phyloP scores from a whole-genome alignment of 2,113 vertebrate species.

The Trichomycterus rosablanca region DNA sequence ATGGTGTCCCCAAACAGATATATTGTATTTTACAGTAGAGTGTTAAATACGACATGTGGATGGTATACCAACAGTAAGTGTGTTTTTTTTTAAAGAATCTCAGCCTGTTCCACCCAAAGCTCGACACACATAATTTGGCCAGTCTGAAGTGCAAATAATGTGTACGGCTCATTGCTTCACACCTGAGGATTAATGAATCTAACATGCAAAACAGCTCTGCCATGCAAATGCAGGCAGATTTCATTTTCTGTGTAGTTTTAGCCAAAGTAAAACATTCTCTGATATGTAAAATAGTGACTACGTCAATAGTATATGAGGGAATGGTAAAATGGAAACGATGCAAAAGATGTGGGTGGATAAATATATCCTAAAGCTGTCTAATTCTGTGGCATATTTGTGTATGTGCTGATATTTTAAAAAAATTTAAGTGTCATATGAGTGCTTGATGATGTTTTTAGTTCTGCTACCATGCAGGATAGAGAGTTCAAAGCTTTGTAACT shows the following conservation, averaged over 20 bases:
- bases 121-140: constrained; percentile 16
- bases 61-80: constrained; percentile 17
- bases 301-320: constrained; percentile 5
- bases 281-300: neutral
- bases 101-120: neutral
- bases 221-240: constrained; percentile 20
- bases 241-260: constrained; percentile 1
- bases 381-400: too few species aligned
- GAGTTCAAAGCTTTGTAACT: too few species aligned
- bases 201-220: constrained; percentile 24
- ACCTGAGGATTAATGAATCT: constrained; percentile 21
- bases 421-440: too few species aligned
- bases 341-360: neutral
- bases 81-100: constrained; percentile 8
- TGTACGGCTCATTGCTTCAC: constrained; percentile 1
- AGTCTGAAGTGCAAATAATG: constrained; percentile 7
- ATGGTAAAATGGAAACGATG: constrained; percentile 8
- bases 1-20: constrained; percentile 15
- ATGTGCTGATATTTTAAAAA: too few species aligned
- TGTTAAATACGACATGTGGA: constrained; percentile 27
- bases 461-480: too few species aligned
- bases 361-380: neutral
- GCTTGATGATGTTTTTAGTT: too few species aligned
- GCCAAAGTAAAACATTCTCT: constrained; percentile 2
- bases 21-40: constrained; percentile 25